Base-by-base conservation (phyloP, 2,797 vertebrate genomes). In the Ctenosaura bakeri region DNA sequence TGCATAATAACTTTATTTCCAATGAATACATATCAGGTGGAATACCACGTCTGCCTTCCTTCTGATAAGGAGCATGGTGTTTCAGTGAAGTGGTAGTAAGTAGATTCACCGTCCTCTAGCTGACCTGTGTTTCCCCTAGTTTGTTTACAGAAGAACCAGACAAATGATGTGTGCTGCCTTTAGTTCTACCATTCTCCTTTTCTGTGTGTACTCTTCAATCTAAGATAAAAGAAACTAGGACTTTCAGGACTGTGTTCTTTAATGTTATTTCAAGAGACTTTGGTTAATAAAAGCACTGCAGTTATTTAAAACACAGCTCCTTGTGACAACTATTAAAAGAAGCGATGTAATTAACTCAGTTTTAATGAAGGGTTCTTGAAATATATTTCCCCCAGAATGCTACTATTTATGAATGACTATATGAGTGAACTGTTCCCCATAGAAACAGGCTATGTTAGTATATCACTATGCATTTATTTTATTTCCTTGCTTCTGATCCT, bases 341-440 rank as follows among this genome's bases (percentile, higher is more conserved):
- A 52, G 88, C 83, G 86, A 56, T 66, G 82, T 83, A 88, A 91
- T 87, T 90, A 88, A 91, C 6, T 54, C n/a, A 10, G 1, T 77
- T 92, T 91, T 83, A 89, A 86, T 88, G 71, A 2, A 90, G 14
- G 91, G 78, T 94, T 88, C 92, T 90, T 93, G 77, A 89, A 94
- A 77, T 26, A 42, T 18, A 81, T 54, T 5, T 90, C 29, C 8
- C 14, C n/a, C 46, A 89, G 76, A 93, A 64, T 10, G 24, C 62
- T 92, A n/a, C 0, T 9, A 22, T 64, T 42, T 32, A 1, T 85
- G 29, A 0, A 7, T 85, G 42, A 4, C 29, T 71, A 38, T 84
- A 14, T 50, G 35, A 26, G 83, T 42, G 13, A 56, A 56, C 92
- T 69, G 32, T 32, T 32, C 66, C 10, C 8, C 66, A 69, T 13